Conservation (phyloP, 2,888 invertebrate species). For the Branchellion lobata region DNA sequence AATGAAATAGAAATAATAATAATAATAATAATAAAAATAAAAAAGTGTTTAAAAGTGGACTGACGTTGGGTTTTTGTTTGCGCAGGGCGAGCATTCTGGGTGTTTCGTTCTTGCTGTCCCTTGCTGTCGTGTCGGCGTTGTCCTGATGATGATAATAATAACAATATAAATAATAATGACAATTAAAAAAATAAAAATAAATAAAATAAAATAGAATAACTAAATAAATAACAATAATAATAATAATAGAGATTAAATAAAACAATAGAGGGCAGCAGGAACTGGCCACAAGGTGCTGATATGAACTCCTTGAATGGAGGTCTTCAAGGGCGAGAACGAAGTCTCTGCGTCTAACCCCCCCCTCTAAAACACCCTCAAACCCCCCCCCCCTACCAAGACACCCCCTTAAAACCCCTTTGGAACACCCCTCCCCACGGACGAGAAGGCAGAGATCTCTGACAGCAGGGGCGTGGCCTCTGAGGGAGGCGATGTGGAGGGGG, state of each 20-base stretch:
- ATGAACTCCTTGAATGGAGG: too few relatives aligned
- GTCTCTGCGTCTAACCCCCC: too few relatives aligned
- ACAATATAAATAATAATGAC: neutral
- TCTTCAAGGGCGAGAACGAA: too few relatives aligned
- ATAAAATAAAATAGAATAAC: neutral
- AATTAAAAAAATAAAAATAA: neutral
- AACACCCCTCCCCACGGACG: neutral
- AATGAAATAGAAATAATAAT: too few relatives aligned
- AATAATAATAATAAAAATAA: too few relatives aligned
- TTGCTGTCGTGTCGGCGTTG: slow-evolving; percentile 79
- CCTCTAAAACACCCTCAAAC: neutral
- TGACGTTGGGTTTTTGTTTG: slow-evolving; percentile 82
- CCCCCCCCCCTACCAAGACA: neutral
- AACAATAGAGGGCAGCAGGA: too few relatives aligned
- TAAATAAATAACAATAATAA: slow-evolving; percentile 33
- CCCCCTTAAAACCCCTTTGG: neutral
- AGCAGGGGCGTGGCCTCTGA: slow-evolving; percentile 82
- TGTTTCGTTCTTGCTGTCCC: slow-evolving; percentile 88
- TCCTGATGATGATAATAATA: slow-evolving; percentile 66
- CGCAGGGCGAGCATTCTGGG: slow-evolving; percentile 85
- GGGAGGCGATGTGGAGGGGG: slow-evolving; percentile 82
- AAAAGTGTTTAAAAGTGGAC: too few relatives aligned
- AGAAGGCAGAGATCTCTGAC: slow-evolving; percentile 82
- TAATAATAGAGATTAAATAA: neutral
- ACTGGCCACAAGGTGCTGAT: too few relatives aligned